Conservation (phyloP, 1,140 invertebrate species). For the Habropoda laboriosa region DNA sequence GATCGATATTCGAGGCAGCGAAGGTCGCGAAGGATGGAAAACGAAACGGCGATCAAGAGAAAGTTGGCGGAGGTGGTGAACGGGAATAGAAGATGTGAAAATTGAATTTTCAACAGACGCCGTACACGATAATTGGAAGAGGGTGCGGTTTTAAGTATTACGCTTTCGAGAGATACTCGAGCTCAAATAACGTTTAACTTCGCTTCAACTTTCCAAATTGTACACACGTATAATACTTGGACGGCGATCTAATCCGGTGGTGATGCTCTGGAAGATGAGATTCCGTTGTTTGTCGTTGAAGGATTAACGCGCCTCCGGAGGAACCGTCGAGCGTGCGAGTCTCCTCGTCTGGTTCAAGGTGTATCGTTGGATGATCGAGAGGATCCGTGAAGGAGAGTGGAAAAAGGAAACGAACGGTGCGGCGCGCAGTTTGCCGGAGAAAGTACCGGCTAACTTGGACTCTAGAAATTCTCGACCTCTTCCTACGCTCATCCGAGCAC, state of each 20-base stretch:
- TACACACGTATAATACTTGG: no score
- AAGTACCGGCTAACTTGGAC: constrained; percentile 56
- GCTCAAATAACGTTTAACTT: background rate
- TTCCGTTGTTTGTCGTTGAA: no score
- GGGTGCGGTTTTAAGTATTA: constrained; percentile 49
- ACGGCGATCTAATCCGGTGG: no score
- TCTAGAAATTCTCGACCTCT: constrained; percentile 60
- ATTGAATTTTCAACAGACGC: constrained; percentile 12
- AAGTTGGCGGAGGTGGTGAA: constrained; percentile 28
- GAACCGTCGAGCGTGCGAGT: no score
- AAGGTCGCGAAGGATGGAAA: constrained; percentile 7
- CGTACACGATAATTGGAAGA: constrained; percentile 21
- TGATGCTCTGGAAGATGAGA: no score
- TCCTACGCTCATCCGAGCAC: constrained; percentile 14
- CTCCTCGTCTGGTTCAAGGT: background rate
- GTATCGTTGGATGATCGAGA: background rate
- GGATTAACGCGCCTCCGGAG: no score
- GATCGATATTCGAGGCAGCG: background rate
- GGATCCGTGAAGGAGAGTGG: constrained; percentile 41
- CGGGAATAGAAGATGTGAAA: constrained; percentile 28
- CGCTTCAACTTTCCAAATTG: no score
- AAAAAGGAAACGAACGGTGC: constrained; percentile 63
- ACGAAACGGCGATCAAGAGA: constrained; percentile 32
- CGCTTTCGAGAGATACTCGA: constrained; percentile 33
- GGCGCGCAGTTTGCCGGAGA: constrained; percentile 51